phyloP scores from a whole-genome alignment of 2,113 vertebrate species.

The Chaetura pelagica region DNA sequence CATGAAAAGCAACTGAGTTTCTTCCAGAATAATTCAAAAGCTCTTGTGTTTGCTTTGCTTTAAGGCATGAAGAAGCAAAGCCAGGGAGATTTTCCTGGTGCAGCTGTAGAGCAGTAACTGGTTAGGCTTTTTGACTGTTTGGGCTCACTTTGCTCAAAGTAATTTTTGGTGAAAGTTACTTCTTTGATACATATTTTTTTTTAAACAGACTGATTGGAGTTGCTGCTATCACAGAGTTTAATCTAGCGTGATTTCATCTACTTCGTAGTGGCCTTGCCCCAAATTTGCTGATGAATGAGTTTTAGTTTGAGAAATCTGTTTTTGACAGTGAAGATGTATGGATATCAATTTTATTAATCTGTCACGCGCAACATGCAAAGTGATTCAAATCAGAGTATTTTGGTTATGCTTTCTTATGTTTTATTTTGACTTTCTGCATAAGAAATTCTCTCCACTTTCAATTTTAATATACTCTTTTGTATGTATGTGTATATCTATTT shows the following conservation, averaged over 20 bases:
- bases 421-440: neutral
- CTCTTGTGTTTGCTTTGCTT: neutral
- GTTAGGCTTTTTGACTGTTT: neutral
- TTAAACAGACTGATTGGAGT: neutral
- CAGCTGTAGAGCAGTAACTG: neutral
- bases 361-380: neutral
- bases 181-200: neutral
- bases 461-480: neutral
- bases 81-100: neutral
- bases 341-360: neutral
- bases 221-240: neutral
- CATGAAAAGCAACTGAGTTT: neutral
- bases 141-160: neutral
- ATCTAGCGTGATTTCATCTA: neutral
- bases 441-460: neutral
- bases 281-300: neutral
- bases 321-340: neutral
- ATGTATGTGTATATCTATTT: neutral
- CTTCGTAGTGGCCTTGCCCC: neutral
- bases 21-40: neutral
- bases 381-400: neutral
- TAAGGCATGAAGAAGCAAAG: neutral
- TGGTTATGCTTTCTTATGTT: neutral
- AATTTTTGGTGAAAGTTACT: neutral
- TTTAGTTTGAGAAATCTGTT: neutral